Conservation (phyloP, 2,888 invertebrate genomes). For the Oxytorus armatus region DNA sequence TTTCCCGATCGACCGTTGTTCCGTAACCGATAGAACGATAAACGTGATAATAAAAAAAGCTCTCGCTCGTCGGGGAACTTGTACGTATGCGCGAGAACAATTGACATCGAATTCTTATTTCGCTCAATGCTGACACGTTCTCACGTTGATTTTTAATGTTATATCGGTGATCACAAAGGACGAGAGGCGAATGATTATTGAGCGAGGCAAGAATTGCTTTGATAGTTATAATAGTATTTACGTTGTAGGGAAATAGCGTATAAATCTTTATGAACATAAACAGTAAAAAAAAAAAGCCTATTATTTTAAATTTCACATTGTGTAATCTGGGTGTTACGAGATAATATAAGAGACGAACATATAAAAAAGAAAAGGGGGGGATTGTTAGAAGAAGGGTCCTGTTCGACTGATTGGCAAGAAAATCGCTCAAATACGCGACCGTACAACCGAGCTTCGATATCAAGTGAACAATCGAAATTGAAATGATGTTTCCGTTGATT, state of each 20-base stretch:
- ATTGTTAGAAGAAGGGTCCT: slow-evolving; percentile 51
- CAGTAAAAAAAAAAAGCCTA: slow-evolving; percentile 72
- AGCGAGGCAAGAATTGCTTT: slow-evolving; percentile 57
- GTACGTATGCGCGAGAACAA: slow-evolving; percentile 36
- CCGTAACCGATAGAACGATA: slow-evolving; percentile 5
- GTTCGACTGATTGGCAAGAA: slow-evolving; percentile 41
- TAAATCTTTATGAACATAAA: slow-evolving; percentile 59
- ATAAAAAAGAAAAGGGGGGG: slow-evolving; percentile 63
- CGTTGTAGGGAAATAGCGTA: slow-evolving; percentile 63
- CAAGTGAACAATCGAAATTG: slow-evolving; percentile 8
- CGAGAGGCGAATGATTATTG: slow-evolving; percentile 53
- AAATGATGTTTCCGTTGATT: background rate
- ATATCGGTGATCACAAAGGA: slow-evolving; percentile 54
- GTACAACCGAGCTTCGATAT: slow-evolving; percentile 4
- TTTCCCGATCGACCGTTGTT: background rate
- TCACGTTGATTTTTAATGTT: slow-evolving; percentile 57
- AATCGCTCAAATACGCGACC: slow-evolving; percentile 48
- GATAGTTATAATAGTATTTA: slow-evolving; percentile 64
- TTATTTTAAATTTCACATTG: slow-evolving; percentile 78
- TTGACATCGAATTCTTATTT: slow-evolving; percentile 67
- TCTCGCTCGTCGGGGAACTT: slow-evolving; percentile 28
- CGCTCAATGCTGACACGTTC: slow-evolving; percentile 58
- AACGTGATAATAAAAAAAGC: background rate
- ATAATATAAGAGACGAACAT: slow-evolving; percentile 68
- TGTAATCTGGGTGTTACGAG: slow-evolving; percentile 79